Conservation (phyloP, 2,888 invertebrate genomes). For the Melanchra persicariae region DNA sequence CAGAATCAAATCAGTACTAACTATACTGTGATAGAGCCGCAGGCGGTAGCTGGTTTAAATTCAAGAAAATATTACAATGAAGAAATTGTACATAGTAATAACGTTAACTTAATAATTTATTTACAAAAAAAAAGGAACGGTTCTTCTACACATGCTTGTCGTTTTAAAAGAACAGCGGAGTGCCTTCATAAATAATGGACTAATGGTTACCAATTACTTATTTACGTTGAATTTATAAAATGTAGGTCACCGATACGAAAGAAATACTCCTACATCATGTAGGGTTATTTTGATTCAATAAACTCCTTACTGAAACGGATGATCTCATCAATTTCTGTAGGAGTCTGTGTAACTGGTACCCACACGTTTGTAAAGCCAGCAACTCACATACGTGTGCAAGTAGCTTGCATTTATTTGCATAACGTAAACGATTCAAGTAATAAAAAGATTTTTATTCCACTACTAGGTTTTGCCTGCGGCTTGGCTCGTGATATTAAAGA, state of each 20-base stretch:
- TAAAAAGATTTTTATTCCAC: too few species aligned
- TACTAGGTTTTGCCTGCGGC: too few species aligned
- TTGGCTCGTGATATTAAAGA: too few species aligned
- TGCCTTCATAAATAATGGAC: constrained; percentile 34
- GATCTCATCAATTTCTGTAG: constrained; percentile 18
- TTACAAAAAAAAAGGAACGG: neutral
- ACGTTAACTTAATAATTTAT: neutral
- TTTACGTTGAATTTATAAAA: constrained; percentile 34
- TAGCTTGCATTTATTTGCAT: neutral
- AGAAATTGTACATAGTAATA: constrained; percentile 16
- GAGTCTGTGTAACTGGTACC: neutral
- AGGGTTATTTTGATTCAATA: constrained; percentile 20
- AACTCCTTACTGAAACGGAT: constrained; percentile 5
- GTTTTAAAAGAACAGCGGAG: constrained; percentile 7
- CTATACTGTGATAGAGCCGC: too few species aligned
- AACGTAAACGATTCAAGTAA: neutral
- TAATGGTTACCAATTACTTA: constrained; percentile 34
- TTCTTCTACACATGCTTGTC: neutral
- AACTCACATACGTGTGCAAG: neutral
- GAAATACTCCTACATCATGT: neutral
- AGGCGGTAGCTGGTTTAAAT: neutral
- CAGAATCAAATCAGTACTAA: too few species aligned
- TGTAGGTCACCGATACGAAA: constrained; percentile 41
- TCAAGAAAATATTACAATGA: neutral
- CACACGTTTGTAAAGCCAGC: neutral